phyloP scores from a whole-genome alignment of 2,888 invertebrate genomes.

The Syrphus vitripennis region DNA sequence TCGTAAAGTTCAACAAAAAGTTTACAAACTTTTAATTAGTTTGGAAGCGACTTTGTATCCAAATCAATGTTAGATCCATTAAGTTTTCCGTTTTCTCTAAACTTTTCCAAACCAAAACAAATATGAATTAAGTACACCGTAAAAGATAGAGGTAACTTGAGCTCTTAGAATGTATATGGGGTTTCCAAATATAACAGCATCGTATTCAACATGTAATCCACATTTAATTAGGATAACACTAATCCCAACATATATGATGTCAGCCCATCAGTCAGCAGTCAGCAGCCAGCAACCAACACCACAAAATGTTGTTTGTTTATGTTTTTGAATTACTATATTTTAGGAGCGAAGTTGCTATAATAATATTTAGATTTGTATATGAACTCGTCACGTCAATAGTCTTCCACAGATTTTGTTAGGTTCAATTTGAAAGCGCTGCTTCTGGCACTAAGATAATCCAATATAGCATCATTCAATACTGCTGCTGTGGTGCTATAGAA shows the following conservation, averaged over 20 bases:
- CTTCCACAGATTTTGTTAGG: slow-evolving; percentile 8
- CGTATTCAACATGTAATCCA: slow-evolving; percentile 44
- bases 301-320: slow-evolving; percentile 20
- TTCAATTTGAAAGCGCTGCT: slow-evolving; percentile 9
- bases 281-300: background rate
- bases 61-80: slow-evolving; percentile 61
- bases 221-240: slow-evolving; percentile 50
- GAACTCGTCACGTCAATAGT: slow-evolving; percentile 7
- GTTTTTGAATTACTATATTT: slow-evolving; percentile 20
- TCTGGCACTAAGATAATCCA: background rate
- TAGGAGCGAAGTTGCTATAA: too few relatives aligned
- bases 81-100: slow-evolving; percentile 24
- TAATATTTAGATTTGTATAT: background rate
- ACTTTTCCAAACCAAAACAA: slow-evolving; percentile 13
- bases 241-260: slow-evolving; percentile 27
- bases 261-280: background rate
- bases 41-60: slow-evolving; percentile 57
- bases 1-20: slow-evolving; percentile 47
- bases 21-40: slow-evolving; percentile 68
- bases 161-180: too few relatives aligned
- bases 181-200: background rate
- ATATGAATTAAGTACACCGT: background rate
- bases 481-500: background rate
- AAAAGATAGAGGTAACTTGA: background rate
- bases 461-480: background rate